Percentiles rank a stretch among this genome's conserved stretches.
Conservation (phyloP, 37 sponge, comb jelly and placozoan genomes). For the Corticium candelabrum region DNA sequence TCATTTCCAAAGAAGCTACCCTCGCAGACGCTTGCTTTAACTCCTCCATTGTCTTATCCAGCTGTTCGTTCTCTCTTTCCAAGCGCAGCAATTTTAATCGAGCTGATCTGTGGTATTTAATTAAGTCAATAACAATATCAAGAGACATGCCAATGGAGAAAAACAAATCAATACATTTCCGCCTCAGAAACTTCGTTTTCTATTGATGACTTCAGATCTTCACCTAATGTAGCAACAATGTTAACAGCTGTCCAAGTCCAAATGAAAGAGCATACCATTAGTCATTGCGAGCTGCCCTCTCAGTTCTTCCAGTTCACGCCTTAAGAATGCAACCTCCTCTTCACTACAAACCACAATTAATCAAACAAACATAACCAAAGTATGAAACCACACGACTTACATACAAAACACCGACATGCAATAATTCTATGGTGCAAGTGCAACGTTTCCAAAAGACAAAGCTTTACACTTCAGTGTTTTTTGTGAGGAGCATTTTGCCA, state of each 20-base stretch:
- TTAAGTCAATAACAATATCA: no score
- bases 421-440: no score
- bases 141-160: not conserved
- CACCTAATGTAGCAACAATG: not conserved
- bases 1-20: not conserved
- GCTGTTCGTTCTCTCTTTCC: not conserved
- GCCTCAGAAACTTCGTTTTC: not conserved
- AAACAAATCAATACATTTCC: not conserved
- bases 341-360: no score
- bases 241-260: not conserved
- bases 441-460: no score
- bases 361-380: no score
- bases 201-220: not conserved
- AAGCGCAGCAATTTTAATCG: not conserved
- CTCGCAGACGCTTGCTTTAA: not conserved
- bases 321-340: not conserved
- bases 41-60: not conserved
- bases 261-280: not conserved
- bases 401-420: no score
- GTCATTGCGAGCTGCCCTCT: not conserved
- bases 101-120: not conserved
- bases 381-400: no score
- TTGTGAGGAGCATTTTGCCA: no score
- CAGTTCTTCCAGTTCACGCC: not conserved
- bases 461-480: no score